Base-by-base conservation (phyloP, 1,140 invertebrate genomes). In the Drosophila persimilis region DNA sequence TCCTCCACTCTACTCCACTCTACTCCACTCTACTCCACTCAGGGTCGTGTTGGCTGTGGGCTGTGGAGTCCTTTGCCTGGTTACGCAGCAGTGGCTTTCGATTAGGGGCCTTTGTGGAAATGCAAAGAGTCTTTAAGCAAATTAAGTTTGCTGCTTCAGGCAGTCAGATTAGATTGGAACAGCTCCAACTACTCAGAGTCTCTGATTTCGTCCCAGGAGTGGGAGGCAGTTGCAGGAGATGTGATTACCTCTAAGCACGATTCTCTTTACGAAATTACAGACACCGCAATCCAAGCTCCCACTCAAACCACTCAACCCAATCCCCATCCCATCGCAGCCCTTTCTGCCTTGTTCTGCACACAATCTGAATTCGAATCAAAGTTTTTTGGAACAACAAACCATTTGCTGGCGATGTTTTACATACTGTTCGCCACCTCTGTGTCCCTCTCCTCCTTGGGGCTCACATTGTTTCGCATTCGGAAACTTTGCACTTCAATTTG, bases 401-500 rank as follows among this genome's bases (percentile, higher is more conserved):
- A 59, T 67, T 31, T 67, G 55, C 46, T 48, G 22, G 26, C 52
- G 41, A 56, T 81, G 61, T 64, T 74, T 50, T 66, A 39, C 81
- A 80, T 58, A 69, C 56, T 56, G 63, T 66, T 57, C 35, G 48
- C 3, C 26, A 20, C 13, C 15, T 45, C 24, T 44, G 45, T 6
- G 24, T 5, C 3, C 0, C 22, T 22, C 15, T 7, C 31, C 65
- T 29, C 31, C 41, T 56, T 48, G 61, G 6, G 31, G 29, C 67
- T 63, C 50, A 52, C 22, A 61, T 71, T 67, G 66, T 77, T 77
- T 63, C 61, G 43, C 76, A 78, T 66, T 80, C 54, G 15, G 26
- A 83, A 86, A 81, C 73, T 86, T 86, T 81, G 77, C 78, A 88
- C 83, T 86, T 80, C 73, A 80, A 85, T 77, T 85, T 74, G 54